phyloP scores from a whole-genome alignment of 2,113 vertebrate genomes.

The Cnemophilus loriae region DNA sequence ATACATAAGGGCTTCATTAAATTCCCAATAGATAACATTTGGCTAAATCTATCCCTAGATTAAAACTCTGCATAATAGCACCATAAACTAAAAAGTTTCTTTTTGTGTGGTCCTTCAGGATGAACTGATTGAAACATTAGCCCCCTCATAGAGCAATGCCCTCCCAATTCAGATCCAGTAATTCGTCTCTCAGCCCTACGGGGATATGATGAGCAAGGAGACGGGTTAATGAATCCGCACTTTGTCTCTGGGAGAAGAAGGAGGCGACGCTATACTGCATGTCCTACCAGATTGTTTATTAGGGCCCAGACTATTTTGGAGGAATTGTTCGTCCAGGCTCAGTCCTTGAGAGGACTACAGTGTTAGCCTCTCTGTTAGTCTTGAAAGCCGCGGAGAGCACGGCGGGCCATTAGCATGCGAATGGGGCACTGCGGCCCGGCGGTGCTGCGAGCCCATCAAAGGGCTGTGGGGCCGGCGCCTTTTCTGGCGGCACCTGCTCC shows the following conservation, averaged over 20 bases:
- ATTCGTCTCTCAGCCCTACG: slow-evolving; percentile 54
- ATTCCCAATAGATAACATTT: slow-evolving; percentile 77
- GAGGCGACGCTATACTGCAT: slow-evolving; percentile 20
- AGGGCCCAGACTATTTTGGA: slow-evolving; percentile 22
- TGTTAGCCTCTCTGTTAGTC: slow-evolving; percentile 10
- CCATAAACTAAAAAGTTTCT: slow-evolving; percentile 68
- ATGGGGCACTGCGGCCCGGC: slow-evolving; percentile 28
- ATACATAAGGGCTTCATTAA: slow-evolving; percentile 76
- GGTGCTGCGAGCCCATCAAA: slow-evolving; percentile 35
- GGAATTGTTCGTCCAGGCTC: slow-evolving; percentile 27
- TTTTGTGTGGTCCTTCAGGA: slow-evolving; percentile 80
- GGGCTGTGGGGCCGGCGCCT: slow-evolving; percentile 16
- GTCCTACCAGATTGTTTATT: slow-evolving; percentile 58
- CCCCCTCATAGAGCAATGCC: slow-evolving; percentile 54
- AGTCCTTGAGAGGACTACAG: neutral
- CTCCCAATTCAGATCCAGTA: slow-evolving; percentile 42
- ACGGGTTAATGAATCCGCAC: slow-evolving; percentile 75
- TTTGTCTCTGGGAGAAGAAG: slow-evolving; percentile 63
- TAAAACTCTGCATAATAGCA: slow-evolving; percentile 66
- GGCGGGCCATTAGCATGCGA: slow-evolving; percentile 65
- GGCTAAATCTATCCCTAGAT: slow-evolving; percentile 71
- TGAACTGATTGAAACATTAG: slow-evolving; percentile 72
- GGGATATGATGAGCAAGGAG: slow-evolving; percentile 63
- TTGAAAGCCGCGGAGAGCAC: slow-evolving; percentile 39
- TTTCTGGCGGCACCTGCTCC: slow-evolving; percentile 24